Conservation (phyloP, 2,797 vertebrate species). For the Acridotheres tristis region DNA sequence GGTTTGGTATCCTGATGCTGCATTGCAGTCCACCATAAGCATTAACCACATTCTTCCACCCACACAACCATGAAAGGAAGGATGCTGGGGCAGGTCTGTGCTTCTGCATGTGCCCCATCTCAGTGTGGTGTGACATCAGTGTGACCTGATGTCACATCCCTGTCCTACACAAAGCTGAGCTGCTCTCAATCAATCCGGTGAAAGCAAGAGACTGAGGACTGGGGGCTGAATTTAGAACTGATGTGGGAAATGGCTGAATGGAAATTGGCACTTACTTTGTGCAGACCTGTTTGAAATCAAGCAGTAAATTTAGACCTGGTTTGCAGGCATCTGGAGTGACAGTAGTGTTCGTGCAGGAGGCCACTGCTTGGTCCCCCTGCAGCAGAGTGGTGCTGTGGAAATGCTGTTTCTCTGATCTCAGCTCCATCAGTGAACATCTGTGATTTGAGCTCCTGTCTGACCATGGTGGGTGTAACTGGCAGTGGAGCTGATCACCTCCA, state of each 20-base stretch:
- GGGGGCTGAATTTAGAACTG: not conserved
- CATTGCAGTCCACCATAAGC: not conserved
- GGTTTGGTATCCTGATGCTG: not conserved
- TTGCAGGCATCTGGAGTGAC: not conserved
- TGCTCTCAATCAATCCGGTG: not conserved
- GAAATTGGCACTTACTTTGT: not conserved
- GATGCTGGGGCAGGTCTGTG: not conserved
- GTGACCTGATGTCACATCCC: not conserved
- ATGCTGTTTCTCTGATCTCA: not conserved
- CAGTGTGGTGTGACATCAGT: not conserved
- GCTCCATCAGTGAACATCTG: not conserved
- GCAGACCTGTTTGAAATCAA: not conserved
- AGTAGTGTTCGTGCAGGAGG: not conserved
- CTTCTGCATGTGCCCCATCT: fast-evolving
- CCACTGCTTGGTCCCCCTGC: not conserved
- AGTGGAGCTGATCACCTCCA: not conserved
- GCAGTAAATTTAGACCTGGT: not conserved
- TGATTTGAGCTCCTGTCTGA: not conserved
- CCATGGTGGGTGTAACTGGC: not conserved
- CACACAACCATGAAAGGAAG: not conserved
- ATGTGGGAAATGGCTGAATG: fast-evolving
- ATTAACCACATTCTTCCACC: not conserved
- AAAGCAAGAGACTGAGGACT: not conserved
- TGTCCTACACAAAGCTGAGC: not conserved
- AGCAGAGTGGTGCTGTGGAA: fast-evolving